Evolutionary conservation across 1,140 invertebrate genomes (phyloP).

Genomic region (Drosophila lacertosa): DNA sequence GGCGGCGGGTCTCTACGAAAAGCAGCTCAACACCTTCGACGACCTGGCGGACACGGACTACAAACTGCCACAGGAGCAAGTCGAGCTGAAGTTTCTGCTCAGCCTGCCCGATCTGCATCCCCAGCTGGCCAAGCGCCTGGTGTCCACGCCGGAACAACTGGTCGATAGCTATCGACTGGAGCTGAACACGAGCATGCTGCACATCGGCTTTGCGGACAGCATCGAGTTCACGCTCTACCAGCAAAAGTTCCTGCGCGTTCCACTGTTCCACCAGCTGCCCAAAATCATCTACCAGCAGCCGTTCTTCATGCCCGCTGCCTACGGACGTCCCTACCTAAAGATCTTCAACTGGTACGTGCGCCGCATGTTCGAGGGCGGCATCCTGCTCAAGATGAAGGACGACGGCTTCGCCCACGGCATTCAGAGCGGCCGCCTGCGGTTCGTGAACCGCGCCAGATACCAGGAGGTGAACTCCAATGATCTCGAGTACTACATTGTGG

Average conservation of each 20-base stretch:
- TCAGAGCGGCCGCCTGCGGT: conserved; percentile 51
- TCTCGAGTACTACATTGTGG: conserved; percentile 57
- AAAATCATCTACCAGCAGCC: conserved; percentile 55
- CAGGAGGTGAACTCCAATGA: conserved; percentile 57
- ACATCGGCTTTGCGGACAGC: conserved; percentile 56
- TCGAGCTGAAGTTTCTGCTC: conserved; percentile 20
- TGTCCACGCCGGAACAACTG: conserved; percentile 29
- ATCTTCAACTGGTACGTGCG: conserved; percentile 60
- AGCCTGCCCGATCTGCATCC: conserved; percentile 44
- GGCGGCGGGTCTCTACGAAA: conserved; percentile 55
- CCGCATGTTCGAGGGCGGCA: conserved; percentile 61
- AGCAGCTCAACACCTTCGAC: conserved; percentile 51
- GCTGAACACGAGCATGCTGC: conserved; percentile 54
- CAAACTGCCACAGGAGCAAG: conserved; percentile 37
- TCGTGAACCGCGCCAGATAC: conserved; percentile 29
- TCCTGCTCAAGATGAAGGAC: conserved; percentile 55
- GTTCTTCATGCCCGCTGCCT: conserved; percentile 53
- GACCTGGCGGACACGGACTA: conserved; percentile 43
- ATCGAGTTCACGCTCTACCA: conserved; percentile 63
- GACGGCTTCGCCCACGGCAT: conserved; percentile 55
- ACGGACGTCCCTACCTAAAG: conserved; percentile 54
- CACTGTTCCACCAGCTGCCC: conserved; percentile 51
- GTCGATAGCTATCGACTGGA: conserved; percentile 44
- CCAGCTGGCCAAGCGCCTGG: conserved; percentile 37
- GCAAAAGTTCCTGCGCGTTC: conserved; percentile 53